Base-by-base conservation (phyloP, 2,113 vertebrate species). In the Ceyx cyanopectus region DNA sequence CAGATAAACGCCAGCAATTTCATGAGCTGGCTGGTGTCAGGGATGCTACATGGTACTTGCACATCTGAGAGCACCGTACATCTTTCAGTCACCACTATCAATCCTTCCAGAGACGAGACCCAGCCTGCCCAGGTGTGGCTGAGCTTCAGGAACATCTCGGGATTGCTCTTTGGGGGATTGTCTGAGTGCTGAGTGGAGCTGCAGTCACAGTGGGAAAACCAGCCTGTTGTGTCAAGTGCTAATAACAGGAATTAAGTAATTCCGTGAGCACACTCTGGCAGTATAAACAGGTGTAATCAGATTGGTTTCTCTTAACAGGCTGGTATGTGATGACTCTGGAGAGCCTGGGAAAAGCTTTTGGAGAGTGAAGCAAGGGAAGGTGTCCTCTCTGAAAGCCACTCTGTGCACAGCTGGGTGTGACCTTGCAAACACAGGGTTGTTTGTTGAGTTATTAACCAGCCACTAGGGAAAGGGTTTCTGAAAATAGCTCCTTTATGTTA, bases 1-100 rank as follows among this genome's bases (percentile, higher is more conserved):
- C 69, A 81, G 81, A 69, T 53, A 26, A 65, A 43, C 2, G 4
- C 30, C 4, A 26, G 19, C 6, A 13, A 3, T 48, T 80, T n/a
- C 2, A 4, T 63, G 70, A 70, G 56, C 60, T 51, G 63, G 56
- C 50, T 73, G 2, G 34, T 17, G 43, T 57, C 48, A 24, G 17
- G 60, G 75, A 4, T 87, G 41, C 62, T 41, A 4, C 19, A 1
- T 0, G 1, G 2, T 32, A 17, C 24, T 34, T 26, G 17, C 0
- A 1, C 37, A 14, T 15, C 69, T 41, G 16, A 45, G 13, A 40
- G 9, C 2, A 0, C 34, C 1, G 0, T 21, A 8, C 9, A 3
- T 57, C 63, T 68, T 70, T 81, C 6, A 2, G 24, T 70, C 48
- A 32, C 18, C 3, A 0, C 15, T 48, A 22, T 78, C 1, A 13